phyloP scores from a whole-genome alignment of 2,797 vertebrate genomes.

The Sciurus vulgaris region DNA sequence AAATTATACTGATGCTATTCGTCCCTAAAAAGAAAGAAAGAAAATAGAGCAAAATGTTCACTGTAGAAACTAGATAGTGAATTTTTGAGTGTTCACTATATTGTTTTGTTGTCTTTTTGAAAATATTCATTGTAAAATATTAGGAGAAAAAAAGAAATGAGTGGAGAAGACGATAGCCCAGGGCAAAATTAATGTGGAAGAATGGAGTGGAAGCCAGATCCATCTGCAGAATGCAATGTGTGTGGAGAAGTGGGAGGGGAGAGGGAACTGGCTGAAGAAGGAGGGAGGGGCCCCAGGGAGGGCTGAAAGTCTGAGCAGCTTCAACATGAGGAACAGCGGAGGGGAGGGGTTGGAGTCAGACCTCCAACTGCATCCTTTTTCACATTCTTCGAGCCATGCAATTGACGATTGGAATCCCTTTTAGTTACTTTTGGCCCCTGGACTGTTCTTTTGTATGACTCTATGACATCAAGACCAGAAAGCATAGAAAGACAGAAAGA shows the following conservation, averaged over 20 bases:
- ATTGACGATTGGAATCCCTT: background rate
- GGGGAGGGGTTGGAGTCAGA: background rate
- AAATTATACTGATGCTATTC: too few species aligned
- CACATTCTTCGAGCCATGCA: background rate
- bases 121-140: background rate
- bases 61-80: background rate
- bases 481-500: too few species aligned
- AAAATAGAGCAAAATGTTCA: background rate
- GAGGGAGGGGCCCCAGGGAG: too few species aligned
- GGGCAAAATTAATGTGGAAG: background rate
- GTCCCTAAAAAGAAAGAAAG: too few species aligned
- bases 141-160: background rate
- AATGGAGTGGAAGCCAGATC: background rate
- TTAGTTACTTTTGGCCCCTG: background rate
- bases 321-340: background rate
- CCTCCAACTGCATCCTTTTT: background rate
- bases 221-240: background rate
- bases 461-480: background rate
- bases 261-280: background rate
- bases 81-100: background rate
- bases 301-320: background rate
- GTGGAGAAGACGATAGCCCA: background rate
- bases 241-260: too few species aligned
- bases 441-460: background rate
- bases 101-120: background rate